Evolutionary conservation across 2,888 invertebrate species (phyloP), one percentile per base, ranked within the genome.

Genomic region (Polyploca ridens): DNA sequence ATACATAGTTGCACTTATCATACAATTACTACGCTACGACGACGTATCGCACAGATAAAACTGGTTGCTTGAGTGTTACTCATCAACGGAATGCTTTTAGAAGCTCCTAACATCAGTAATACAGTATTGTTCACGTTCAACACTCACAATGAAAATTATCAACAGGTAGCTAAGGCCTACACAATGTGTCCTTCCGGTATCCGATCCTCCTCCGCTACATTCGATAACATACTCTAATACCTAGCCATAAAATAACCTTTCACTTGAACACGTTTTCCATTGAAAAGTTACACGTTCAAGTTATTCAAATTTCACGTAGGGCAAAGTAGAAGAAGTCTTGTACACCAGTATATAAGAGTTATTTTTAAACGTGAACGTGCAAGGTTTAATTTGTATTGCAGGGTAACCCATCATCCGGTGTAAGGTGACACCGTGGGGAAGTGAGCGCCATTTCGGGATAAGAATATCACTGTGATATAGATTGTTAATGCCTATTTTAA

Each of bases 171-270:
- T 81, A 87, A 88, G 83, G 83, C 83, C 81, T 82, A 86, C 76
- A 88, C 89, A 92, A 90, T 88, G 82, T 85, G 86, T 90, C 84
- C 93, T 93, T 93, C 93, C 93, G 91, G 93, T 86, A 88, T 89
- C 84, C 86, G 82, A 85, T 76, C 70, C 66, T 64, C 33, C 59
- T 33, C 46, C 33, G 11, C 1, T n/a, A 61, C 68, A 64, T 44
- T 33, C 61, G 14, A 83, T 81, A 82, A 69, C 49, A 46, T n/a
- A 75, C 79, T 66, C 64, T 87, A 84, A n/a, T 0, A 0, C 7
- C 3, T 19, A 3, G 0, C 0, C 0, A 60, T 75, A 84, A 69
- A 77, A 79, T 70, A 59, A 33, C 77, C 64, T 73, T 70, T 81
- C 2, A n/a, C 61, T 64, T 33, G 33, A 38, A 27, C 16, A 5